Evolutionary conservation across 2,888 invertebrate genomes (phyloP).

Genomic region (Leptura quadrifasciata): DNA sequence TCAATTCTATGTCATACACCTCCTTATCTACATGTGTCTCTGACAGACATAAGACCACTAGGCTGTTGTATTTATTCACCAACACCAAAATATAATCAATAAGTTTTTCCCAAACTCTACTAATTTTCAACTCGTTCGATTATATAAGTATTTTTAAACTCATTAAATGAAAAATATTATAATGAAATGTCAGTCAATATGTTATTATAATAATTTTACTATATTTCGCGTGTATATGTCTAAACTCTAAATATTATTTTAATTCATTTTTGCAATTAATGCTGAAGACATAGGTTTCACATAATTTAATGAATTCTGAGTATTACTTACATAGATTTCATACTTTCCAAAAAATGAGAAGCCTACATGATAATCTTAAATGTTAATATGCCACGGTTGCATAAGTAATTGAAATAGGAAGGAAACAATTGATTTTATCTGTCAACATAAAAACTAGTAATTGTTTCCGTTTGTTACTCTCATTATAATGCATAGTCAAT

Average conservation of each 20-base stretch:
- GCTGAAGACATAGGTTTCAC: not conserved
- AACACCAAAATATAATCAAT: no score
- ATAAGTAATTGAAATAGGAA: not conserved
- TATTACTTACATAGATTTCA: not conserved
- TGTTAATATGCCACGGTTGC: not conserved
- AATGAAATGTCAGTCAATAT: no score
- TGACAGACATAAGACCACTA: no score
- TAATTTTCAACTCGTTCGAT: no score
- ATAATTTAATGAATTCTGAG: not conserved
- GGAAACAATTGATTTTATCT: constrained; percentile 4
- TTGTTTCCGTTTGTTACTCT: not conserved
- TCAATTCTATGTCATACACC: no score
- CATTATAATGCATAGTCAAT: not conserved
- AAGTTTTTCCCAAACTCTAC: no score
- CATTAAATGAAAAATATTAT: no score
- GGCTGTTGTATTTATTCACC: no score
- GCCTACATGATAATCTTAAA: not conserved
- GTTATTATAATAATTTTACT: no score
- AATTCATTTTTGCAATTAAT: not conserved
- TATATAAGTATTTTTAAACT: no score
- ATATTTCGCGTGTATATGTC: no score
- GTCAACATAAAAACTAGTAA: constrained; percentile 1
- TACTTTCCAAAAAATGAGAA: not conserved
- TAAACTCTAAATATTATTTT: not conserved
- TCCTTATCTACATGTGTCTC: no score